These are phyloP conservation scores for Siderastrea radians DNA, from an alignment of 92 coral and sea anemone species.

Conservation along the genomic window DNA sequence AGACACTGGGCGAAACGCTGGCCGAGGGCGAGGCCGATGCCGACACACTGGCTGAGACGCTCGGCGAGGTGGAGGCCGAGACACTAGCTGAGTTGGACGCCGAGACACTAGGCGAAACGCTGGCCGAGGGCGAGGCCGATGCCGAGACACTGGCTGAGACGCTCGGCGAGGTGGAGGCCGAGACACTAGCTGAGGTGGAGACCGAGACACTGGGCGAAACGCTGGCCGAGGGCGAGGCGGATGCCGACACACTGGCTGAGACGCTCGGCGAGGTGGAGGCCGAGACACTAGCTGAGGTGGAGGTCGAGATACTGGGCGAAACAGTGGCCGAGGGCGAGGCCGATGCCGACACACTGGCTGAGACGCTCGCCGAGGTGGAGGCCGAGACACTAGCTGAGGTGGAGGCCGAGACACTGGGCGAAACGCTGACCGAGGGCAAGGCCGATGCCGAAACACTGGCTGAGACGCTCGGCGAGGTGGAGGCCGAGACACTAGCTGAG, in stretches of 20 bases:
- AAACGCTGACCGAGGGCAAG: background rate
- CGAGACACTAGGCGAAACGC: background rate
- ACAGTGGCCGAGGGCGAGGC: background rate
- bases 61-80: too few species aligned
- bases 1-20: too few species aligned
- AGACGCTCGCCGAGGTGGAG: background rate
- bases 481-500: background rate
- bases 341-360: background rate
- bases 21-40: too few species aligned
- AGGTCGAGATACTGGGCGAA: background rate
- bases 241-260: background rate
- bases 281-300: too few species aligned
- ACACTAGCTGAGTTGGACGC: too few species aligned
- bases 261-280: too few species aligned
- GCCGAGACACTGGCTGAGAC: background rate
- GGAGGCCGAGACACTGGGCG: background rate
- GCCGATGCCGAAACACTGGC: background rate
- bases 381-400: background rate
- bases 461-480: background rate
- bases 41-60: too few species aligned
- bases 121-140: background rate
- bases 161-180: background rate
- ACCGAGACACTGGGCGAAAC: background rate
- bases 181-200: background rate
- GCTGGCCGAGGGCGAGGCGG: background rate